Evolutionary conservation across 2,797 vertebrate genomes (phyloP), one percentile per base, ranked within the genome.

Genomic region (Ambastaia sidthimunki): DNA sequence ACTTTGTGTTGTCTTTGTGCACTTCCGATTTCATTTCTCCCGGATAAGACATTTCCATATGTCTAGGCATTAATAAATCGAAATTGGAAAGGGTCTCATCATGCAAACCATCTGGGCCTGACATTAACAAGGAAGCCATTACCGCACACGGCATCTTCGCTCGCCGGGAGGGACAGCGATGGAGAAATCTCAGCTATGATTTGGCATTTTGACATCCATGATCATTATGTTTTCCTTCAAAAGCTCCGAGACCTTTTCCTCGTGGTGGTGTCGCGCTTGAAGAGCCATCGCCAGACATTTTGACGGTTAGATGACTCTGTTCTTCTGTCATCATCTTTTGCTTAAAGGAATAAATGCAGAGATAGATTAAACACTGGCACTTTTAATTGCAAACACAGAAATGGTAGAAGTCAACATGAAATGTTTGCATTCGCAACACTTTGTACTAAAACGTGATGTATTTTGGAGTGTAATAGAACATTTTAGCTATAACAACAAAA

Each of bases 41-140:
- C 60, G 65, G 47, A 80, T 63, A 73, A 80, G 50, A 63, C 34
- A 69, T 66, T 73, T 81, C 60, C 50, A 80, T 55, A 19, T 74
- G 52, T 69, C 23, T 74, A 70, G 60, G 75, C 71, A 78, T 82
- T 73, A 83, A 81, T 54, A 55, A 81, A 85, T 79, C 75, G 79
- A 81, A 84, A 81, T 76, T 65, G 68, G 81, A 82, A 83, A 75
- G 48, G 47, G 75, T 62, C 59, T 80, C 71, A 52, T 31, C 57
- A 82, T 67, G 57, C 77, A 67, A 59, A 41, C 71, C 76, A 73
- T 28, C 71, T 34, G 34, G n/a, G 65, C 37, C 72, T 80, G 81
- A 85, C 84, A 79, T 84, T 82, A 81, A 71, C 74, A 79, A 63
- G 80, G 48, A 78, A 59, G 52, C 71, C 50, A 54, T 84, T 76